These are phyloP conservation scores for Cochlearius cochlearius DNA, from an alignment of 2,113 vertebrate species.

Conservation along the genomic window DNA sequence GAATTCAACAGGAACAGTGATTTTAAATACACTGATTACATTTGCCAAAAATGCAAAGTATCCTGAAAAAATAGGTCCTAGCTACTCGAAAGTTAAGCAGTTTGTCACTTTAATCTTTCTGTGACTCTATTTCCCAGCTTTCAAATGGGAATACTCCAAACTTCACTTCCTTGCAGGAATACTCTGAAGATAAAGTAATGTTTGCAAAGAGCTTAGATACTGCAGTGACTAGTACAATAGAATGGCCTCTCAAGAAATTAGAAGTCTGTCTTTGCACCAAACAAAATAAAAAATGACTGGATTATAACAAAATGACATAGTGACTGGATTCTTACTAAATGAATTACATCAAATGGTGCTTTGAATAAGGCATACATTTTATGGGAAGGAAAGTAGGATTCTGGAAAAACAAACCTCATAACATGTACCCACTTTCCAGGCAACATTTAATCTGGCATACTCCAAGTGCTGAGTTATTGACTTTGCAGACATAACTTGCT, in stretches of 20 bases:
- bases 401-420: neutral
- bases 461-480: neutral
- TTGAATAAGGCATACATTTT: neutral
- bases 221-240: neutral
- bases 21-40: neutral
- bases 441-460: slow-evolving; percentile 46
- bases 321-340: neutral
- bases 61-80: neutral
- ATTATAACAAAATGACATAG: neutral
- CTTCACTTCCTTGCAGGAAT: neutral
- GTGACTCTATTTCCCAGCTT: neutral
- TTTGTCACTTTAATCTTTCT: neutral
- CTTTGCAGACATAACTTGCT: slow-evolving; percentile 12
- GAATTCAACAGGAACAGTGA: neutral
- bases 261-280: neutral
- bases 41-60: neutral
- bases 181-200: neutral
- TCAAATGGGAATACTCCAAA: neutral
- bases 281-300: neutral
- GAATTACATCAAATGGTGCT: neutral
- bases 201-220: neutral
- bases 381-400: neutral
- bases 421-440: neutral
- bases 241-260: neutral
- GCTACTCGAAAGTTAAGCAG: neutral